phyloP scores from a whole-genome alignment of 1,140 invertebrate species.

The Euborellia annulipes region DNA sequence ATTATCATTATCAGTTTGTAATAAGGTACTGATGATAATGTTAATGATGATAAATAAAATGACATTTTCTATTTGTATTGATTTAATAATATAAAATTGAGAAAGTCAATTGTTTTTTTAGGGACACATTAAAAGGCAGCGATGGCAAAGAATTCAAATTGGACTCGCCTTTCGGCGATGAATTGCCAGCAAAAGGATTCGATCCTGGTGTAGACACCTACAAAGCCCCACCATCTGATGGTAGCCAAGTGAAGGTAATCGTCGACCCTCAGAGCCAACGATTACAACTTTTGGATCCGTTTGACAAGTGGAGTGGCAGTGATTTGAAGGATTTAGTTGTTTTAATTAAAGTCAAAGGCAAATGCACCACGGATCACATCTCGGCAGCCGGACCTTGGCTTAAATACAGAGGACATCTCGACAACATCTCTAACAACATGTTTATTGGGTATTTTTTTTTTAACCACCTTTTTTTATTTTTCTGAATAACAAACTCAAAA shows the following conservation, averaged over 20 bases:
- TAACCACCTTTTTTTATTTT: no score
- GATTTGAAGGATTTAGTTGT: slow-evolving; percentile 82
- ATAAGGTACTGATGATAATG: no score
- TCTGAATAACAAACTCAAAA: no score
- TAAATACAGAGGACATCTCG: slow-evolving; percentile 96
- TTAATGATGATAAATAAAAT: no score
- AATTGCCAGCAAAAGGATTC: slow-evolving; percentile 84
- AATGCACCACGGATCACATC: slow-evolving; percentile 98
- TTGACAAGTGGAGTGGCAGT: slow-evolving; percentile 92
- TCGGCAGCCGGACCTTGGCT: slow-evolving; percentile 98
- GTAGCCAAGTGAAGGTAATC: slow-evolving; percentile 35
- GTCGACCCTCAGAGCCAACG: slow-evolving; percentile 82
- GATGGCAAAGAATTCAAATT: slow-evolving; percentile 92
- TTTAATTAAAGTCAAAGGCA: slow-evolving; percentile 95
- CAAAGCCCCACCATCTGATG: slow-evolving; percentile 65
- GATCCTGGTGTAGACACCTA: slow-evolving; percentile 96
- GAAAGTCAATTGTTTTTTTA: no score
- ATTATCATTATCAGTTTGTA: no score
- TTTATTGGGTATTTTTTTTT: slow-evolving; percentile 92
- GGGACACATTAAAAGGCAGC: no score
- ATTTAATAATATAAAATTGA: no score
- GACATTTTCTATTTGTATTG: no score
- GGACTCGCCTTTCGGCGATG: slow-evolving; percentile 78
- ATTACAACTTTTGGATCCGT: slow-evolving; percentile 87
- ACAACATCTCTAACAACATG: slow-evolving; percentile 99